These are phyloP conservation scores for Remorina albescens DNA, from an alignment of 2,797 vertebrate species.

Conservation along the genomic window DNA sequence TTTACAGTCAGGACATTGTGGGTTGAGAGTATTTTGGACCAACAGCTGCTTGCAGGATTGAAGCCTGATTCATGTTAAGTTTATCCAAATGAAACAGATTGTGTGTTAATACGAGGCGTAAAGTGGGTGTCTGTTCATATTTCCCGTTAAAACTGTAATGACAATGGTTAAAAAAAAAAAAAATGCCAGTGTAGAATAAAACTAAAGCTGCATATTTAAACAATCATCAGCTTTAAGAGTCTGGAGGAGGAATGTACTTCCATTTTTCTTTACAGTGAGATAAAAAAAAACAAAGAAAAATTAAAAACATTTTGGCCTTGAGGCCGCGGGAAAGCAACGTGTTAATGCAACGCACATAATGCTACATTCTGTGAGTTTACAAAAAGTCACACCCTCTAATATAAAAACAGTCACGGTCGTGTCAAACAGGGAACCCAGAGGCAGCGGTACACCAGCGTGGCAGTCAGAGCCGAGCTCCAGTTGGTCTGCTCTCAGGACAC, in stretches of 20 bases:
- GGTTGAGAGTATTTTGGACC: not conserved
- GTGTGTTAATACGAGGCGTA: slow-evolving; percentile 23
- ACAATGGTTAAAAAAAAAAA: slow-evolving; percentile 26
- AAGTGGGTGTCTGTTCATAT: slow-evolving; percentile 17
- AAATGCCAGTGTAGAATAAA: slow-evolving; percentile 58
- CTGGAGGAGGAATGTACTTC: slow-evolving; percentile 60
- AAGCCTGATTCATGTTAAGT: not conserved
- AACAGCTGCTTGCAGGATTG: not conserved
- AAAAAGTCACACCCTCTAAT: slow-evolving; percentile 39
- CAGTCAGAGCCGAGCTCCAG: slow-evolving; percentile 36
- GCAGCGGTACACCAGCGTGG: slow-evolving; percentile 40
- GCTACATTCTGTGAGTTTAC: slow-evolving; percentile 74
- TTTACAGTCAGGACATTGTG: not conserved
- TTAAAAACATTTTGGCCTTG: slow-evolving; percentile 33
- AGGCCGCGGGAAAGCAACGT: slow-evolving; percentile 37
- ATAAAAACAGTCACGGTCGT: slow-evolving; percentile 47
- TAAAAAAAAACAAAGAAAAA: too few relatives aligned
- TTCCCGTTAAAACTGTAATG: slow-evolving; percentile 31
- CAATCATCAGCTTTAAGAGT: slow-evolving; percentile 30
- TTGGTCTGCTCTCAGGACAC: slow-evolving; percentile 41
- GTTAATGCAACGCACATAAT: slow-evolving; percentile 58
- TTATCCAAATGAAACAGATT: not conserved
- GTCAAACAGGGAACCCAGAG: slow-evolving; percentile 30
- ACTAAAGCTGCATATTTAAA: slow-evolving; percentile 60
- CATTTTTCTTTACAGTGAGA: slow-evolving; percentile 55